Base-by-base conservation (phyloP, 2,888 invertebrate genomes). In the Lasioglossum calceatum region DNA sequence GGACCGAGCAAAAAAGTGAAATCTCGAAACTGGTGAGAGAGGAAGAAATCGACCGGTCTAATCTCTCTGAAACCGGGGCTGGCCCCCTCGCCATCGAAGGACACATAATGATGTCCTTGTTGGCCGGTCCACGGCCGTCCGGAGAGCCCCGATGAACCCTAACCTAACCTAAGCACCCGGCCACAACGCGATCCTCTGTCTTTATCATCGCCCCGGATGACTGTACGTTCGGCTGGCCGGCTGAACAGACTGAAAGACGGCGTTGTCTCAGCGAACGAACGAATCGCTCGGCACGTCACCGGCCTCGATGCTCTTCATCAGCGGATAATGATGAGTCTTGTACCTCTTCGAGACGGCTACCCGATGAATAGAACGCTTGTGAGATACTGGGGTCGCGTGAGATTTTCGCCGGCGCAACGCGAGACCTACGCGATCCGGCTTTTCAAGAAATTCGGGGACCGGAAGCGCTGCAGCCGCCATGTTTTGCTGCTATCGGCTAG, bases 321-420 rank as follows among this genome's bases (percentile, higher is more conserved):
- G 84, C 88, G 88, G 89, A 94, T 92, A 94, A 93, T 92, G 93
- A 94, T 88, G 92, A 92, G 92, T 93, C 92, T 94, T 92, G 88
- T 93, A 92, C 90, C 91, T 58, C 58, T 92, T 89, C 74, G 87
- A 77, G 87, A 89, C 91, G 84, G 88, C 84, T 81, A 27, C 71
- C 74, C 90, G 87, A 92, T 92, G 91, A 91, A 92, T 91, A 85
- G 84, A 58, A 71, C 89, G 89, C 82, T 88, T 91, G 91, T 91
- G 79, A 79, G 79, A 84, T 83, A 79, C 76, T 77, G 16, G 7
- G 32, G 50, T 81, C 88, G 83, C 83, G 85, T 67, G 58, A 76
- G 85, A 88, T 90, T 87, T 82, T 75, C 82, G 83, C 77, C 75
- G 36, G 14, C 64, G 10, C 39, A 7, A 64, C 19, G 32, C 64